Evolutionary conservation across 2,888 invertebrate genomes (phyloP).

Genomic region (Acanthacorydalis orientalis): DNA sequence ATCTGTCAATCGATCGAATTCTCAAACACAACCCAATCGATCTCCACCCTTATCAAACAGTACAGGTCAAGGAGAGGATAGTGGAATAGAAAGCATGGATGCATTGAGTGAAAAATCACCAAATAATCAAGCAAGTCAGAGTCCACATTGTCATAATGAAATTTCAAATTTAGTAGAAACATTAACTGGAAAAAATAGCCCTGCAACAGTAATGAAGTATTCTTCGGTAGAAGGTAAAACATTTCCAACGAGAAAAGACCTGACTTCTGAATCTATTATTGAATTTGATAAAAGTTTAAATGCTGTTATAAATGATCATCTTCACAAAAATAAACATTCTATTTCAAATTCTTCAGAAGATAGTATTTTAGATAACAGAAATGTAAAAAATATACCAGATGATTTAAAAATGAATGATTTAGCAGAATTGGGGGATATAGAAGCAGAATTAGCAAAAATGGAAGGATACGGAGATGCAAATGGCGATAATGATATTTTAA

Average conservation of each 20-base stretch:
- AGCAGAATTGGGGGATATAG: conserved; percentile 41
- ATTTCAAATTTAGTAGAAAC: conserved; percentile 10
- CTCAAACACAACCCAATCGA: conserved; percentile 1
- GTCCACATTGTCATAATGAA: conserved; percentile 38
- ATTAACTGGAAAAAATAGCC: conserved; percentile 14
- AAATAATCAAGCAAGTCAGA: conserved; percentile 72
- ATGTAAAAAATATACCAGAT: too few species aligned
- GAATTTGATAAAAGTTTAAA: not conserved
- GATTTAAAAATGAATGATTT: not conserved
- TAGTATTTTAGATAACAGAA: too few species aligned
- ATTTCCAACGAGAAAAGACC: not conserved
- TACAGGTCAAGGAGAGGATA: conserved; percentile 59
- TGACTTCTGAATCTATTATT: not conserved
- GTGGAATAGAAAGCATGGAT: conserved; percentile 86
- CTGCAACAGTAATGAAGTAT: conserved; percentile 15
- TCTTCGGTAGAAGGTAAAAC: not conserved
- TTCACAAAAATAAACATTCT: too few species aligned
- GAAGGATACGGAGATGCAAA: conserved; percentile 33
- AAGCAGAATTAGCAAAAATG: conserved; percentile 56
- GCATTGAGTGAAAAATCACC: conserved; percentile 82
- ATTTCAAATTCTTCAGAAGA: too few species aligned
- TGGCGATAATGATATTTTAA: conserved; percentile 19
- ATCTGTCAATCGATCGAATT: too few species aligned
- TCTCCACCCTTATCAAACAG: conserved; percentile 21
- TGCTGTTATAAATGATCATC: not conserved